These are phyloP conservation scores for Propsilocerus akamusi DNA, from an alignment of 1,140 invertebrate species.

Conservation along the genomic window DNA sequence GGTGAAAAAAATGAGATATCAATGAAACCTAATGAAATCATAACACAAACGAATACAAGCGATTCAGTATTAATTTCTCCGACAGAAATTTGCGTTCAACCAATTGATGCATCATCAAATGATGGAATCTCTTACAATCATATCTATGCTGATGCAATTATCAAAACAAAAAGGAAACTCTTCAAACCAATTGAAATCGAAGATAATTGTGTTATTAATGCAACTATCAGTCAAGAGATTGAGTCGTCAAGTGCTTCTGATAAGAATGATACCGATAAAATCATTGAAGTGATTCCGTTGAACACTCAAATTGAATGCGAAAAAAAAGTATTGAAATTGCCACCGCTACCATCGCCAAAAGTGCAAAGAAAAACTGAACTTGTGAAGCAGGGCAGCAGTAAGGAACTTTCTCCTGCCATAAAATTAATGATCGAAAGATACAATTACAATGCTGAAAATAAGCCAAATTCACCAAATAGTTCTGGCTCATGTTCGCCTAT, in stretches of 20 bases:
- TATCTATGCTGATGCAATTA: slow-evolving; percentile 35
- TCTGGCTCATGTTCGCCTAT: slow-evolving; percentile 35
- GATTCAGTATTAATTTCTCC: slow-evolving; percentile 7
- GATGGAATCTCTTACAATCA: slow-evolving; percentile 15
- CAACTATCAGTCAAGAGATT: background rate
- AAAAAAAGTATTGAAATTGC: slow-evolving; percentile 11
- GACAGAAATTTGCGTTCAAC: slow-evolving; percentile 6
- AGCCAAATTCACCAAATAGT: slow-evolving; percentile 26
- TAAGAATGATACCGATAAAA: slow-evolving; percentile 14
- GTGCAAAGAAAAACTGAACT: slow-evolving; percentile 32
- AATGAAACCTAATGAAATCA: slow-evolving; percentile 12
- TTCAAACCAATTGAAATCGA: slow-evolving; percentile 45
- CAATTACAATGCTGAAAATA: slow-evolving; percentile 21
- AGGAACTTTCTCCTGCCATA: slow-evolving; percentile 43
- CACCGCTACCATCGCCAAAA: slow-evolving; percentile 29
- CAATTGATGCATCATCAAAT: slow-evolving; percentile 11
- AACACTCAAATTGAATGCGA: slow-evolving; percentile 14
- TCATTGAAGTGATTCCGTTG: background rate
- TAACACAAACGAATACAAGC: slow-evolving; percentile 7
- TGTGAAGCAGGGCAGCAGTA: slow-evolving; percentile 23
- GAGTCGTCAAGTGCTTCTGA: slow-evolving; percentile 13
- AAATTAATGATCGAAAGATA: slow-evolving; percentile 45
- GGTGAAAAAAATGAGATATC: slow-evolving; percentile 21
- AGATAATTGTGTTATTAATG: slow-evolving; percentile 27
- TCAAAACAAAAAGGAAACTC: slow-evolving; percentile 56